Conservation (phyloP, 2,888 invertebrate genomes). For the Cantharis rufa region DNA sequence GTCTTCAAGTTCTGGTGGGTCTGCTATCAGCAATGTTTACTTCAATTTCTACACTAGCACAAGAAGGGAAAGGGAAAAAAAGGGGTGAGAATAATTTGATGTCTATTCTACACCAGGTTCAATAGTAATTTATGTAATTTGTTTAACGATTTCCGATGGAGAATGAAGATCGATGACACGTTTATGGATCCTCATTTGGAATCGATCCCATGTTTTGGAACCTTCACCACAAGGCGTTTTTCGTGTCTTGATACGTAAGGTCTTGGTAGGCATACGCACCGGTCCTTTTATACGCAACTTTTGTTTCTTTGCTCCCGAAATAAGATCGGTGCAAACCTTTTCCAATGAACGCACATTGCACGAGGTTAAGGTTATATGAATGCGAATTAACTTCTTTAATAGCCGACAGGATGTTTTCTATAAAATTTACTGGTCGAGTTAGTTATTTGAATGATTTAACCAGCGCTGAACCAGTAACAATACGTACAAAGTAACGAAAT, state of each 20-base stretch:
- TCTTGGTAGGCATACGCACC: slow-evolving; percentile 98
- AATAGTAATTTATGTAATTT: slow-evolving; percentile 98
- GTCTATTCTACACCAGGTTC: slow-evolving; percentile 99
- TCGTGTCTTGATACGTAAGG: slow-evolving; percentile 95
- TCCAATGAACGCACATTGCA: slow-evolving; percentile 96
- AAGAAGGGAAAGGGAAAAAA: no score
- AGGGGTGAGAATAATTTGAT: no score
- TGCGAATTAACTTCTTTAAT: slow-evolving; percentile 61
- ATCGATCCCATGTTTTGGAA: slow-evolving; percentile 98
- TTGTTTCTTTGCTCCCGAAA: slow-evolving; percentile 96
- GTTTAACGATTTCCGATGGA: slow-evolving; percentile 98
- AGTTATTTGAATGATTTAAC: slow-evolving; percentile 71
- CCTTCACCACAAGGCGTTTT: slow-evolving; percentile 99
- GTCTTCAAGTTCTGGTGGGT: no score
- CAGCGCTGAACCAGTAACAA: slow-evolving; percentile 85
- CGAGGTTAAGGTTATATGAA: slow-evolving; percentile 96
- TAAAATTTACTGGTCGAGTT: slow-evolving; percentile 76
- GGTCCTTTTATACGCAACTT: slow-evolving; percentile 97
- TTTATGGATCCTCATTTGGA: slow-evolving; percentile 97
- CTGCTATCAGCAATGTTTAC: no score
- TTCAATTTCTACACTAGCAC: no score
- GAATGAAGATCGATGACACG: slow-evolving; percentile 98
- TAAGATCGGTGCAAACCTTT: slow-evolving; percentile 97
- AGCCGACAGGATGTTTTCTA: slow-evolving; percentile 59
- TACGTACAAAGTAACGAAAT: not conserved